These are phyloP conservation scores for Lonchura striata DNA, from an alignment of 2,113 vertebrate species.

Conservation along the genomic window DNA sequence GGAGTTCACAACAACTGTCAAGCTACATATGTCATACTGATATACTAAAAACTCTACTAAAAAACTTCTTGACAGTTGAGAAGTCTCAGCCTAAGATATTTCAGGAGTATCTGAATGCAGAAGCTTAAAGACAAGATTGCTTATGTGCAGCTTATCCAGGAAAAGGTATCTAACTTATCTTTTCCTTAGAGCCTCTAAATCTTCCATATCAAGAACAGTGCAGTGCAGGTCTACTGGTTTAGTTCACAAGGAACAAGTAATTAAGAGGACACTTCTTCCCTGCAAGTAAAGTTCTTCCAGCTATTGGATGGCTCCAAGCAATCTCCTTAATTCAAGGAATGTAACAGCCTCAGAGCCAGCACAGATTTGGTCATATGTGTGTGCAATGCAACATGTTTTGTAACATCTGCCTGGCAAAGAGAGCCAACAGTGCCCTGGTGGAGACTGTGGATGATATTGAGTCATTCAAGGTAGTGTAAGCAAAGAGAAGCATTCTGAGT, in stretches of 20 bases:
- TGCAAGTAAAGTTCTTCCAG: not conserved
- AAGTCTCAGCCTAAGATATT: not conserved
- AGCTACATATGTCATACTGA: fast-evolving
- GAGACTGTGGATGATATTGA: not conserved
- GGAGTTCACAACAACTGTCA: not conserved
- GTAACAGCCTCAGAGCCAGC: not conserved
- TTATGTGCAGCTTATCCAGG: not conserved
- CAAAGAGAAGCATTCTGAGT: not conserved
- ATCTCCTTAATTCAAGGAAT: not conserved
- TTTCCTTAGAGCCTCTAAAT: not conserved
- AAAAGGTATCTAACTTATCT: not conserved
- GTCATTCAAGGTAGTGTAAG: fast-evolving
- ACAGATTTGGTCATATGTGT: fast-evolving
- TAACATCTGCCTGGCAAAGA: not conserved
- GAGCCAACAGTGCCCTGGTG: not conserved
- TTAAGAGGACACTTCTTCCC: not conserved
- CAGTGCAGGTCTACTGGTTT: not conserved
- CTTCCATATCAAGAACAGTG: not conserved
- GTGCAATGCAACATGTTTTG: not conserved
- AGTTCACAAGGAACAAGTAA: not conserved
- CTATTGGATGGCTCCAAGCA: not conserved
- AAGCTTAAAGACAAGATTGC: not conserved
- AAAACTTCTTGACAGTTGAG: not conserved
- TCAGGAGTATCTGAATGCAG: not conserved
- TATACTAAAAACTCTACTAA: not conserved